Evolutionary conservation across 2,113 vertebrate species (phyloP).

Genomic region (Psephotus haematonotus): DNA sequence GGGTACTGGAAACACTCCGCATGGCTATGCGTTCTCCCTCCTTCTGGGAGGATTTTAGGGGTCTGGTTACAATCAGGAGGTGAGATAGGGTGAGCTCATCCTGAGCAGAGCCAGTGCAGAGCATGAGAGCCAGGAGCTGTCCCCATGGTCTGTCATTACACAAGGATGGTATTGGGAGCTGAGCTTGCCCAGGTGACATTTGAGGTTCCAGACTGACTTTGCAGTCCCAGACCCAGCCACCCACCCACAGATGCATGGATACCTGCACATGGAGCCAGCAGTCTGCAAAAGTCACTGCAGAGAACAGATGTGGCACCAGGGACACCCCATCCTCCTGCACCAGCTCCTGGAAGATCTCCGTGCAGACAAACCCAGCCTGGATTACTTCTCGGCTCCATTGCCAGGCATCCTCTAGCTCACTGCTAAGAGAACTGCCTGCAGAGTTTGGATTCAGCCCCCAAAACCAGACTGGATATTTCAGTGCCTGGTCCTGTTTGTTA

Average conservation of each 20-base stretch:
- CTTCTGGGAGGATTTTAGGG: neutral
- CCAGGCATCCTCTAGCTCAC: neutral
- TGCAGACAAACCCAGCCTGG: neutral
- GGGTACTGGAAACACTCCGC: neutral
- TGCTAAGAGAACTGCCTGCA: neutral
- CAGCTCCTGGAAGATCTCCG: neutral
- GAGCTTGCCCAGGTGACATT: neutral
- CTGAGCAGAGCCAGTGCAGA: neutral
- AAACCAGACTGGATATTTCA: neutral
- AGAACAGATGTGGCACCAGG: neutral
- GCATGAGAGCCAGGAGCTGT: neutral
- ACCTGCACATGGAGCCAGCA: fast-evolving
- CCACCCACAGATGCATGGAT: fast-evolving
- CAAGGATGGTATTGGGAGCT: neutral
- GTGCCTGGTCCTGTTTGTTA: neutral
- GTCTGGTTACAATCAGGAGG: neutral
- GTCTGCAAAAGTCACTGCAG: neutral
- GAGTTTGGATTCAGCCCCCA: neutral
- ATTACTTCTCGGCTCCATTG: neutral
- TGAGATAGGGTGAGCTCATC: neutral
- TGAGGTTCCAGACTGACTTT: neutral
- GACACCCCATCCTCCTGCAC: neutral
- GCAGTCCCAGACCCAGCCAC: neutral
- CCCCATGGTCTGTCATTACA: neutral
- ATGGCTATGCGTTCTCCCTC: neutral